Conservation (phyloP, 2,113 vertebrate genomes). For the Ahaetulla prasina region DNA sequence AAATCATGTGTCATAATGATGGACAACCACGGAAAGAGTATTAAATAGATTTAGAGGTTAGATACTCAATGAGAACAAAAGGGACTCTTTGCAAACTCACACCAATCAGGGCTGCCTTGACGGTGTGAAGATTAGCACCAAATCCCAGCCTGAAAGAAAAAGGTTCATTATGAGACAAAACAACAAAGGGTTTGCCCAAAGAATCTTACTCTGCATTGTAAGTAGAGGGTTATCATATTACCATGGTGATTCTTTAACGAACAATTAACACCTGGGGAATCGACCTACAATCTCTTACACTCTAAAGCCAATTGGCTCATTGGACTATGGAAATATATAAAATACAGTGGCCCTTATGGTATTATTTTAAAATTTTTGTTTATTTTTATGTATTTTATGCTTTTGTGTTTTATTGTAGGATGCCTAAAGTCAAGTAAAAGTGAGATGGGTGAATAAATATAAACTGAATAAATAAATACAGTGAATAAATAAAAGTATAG, state of each 20-base stretch:
- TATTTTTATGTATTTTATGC: not conserved
- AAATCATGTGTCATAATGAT: constrained; percentile 85
- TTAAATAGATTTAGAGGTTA: constrained; percentile 84
- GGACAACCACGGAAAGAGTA: constrained; percentile 78
- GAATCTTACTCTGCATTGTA: constrained; percentile 18
- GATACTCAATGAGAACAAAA: constrained; percentile 80
- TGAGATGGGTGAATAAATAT: not conserved
- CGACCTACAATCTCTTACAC: not conserved
- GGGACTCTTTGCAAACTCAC: constrained; percentile 71
- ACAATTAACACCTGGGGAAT: not conserved
- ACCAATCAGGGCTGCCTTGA: constrained; percentile 60
- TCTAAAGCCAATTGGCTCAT: constrained; percentile 1
- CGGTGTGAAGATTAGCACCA: constrained; percentile 58
- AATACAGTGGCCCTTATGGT: not conserved
- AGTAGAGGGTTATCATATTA: not conserved
- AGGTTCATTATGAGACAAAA: constrained; percentile 50
- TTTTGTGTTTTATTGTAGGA: not conserved
- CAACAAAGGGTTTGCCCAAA: constrained; percentile 45
- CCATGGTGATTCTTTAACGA: constrained; percentile 16
- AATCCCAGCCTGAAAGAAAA: constrained; percentile 46
- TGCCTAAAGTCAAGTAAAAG: not conserved
- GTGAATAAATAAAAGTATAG: not conserved
- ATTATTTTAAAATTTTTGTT: not conserved
- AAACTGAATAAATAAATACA: not conserved
- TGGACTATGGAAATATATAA: not conserved